These are phyloP conservation scores for Synaphobranchus kaupii DNA, from an alignment of 2,797 vertebrate genomes.

Conservation along the genomic window DNA sequence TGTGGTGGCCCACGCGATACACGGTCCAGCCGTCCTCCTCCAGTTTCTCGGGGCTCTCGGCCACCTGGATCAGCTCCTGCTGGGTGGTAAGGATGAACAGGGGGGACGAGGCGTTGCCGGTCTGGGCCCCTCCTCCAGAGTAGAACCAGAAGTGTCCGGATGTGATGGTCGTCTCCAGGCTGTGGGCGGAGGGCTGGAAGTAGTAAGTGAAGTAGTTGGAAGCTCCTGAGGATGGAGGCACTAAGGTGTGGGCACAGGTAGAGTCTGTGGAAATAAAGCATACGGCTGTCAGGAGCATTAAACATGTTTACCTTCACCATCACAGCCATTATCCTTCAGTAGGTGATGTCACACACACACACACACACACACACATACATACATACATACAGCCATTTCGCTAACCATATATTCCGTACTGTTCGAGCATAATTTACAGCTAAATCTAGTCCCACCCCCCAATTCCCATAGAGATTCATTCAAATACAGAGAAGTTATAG, in stretches of 20 bases:
- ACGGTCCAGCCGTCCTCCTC: slow-evolving; percentile 76
- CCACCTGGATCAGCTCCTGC: slow-evolving; percentile 58
- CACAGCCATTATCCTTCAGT: neutral
- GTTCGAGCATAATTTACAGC: no score
- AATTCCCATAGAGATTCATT: no score
- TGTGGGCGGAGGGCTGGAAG: slow-evolving; percentile 80
- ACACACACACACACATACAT: no score
- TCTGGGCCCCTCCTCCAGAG: slow-evolving; percentile 55
- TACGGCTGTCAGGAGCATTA: neutral
- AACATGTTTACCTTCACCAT: neutral
- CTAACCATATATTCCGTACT: no score
- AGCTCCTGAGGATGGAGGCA: slow-evolving; percentile 48
- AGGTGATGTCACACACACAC: neutral
- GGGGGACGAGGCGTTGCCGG: slow-evolving; percentile 44
- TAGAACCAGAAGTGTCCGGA: slow-evolving; percentile 89
- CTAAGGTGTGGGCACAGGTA: slow-evolving; percentile 57
- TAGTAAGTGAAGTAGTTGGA: slow-evolving; percentile 74
- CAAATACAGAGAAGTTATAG: no score
- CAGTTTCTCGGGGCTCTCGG: slow-evolving; percentile 45
- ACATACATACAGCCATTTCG: no score
- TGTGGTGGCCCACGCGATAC: slow-evolving; percentile 64
- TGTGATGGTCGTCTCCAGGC: slow-evolving; percentile 67
- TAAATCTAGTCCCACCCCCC: no score
- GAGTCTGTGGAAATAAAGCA: slow-evolving; percentile 59
- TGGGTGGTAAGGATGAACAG: slow-evolving; percentile 60